Conservation (phyloP, 2,888 invertebrate species). For the Tenthredo livida region DNA sequence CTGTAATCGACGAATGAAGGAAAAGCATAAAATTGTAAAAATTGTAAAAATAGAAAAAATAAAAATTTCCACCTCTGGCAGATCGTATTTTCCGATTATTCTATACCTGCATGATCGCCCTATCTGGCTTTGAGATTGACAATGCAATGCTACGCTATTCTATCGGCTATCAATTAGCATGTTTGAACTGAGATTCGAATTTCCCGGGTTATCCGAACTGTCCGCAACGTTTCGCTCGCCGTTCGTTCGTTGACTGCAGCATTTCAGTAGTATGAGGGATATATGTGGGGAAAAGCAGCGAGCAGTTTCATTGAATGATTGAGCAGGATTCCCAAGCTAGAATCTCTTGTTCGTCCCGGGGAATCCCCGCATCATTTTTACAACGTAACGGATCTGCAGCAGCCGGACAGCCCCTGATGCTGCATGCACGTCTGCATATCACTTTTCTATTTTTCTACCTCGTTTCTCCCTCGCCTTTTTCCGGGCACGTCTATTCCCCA, state of each 20-base stretch:
- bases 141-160: constrained; percentile 56
- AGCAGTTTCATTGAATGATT: constrained; percentile 47
- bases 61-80: neutral
- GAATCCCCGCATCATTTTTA: neutral
- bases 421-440: neutral
- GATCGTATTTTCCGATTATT: neutral
- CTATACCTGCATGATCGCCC: neutral
- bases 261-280: neutral
- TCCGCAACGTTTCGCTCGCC: neutral
- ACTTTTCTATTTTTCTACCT: neutral
- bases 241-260: neutral
- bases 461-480: neutral
- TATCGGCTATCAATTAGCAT: constrained; percentile 67
- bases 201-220: constrained; percentile 45
- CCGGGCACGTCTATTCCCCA: neutral
- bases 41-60: neutral
- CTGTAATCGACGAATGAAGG: neutral
- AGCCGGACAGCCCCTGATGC: neutral
- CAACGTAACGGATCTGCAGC: neutral
- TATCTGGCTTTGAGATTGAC: neutral
- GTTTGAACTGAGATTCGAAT: constrained; percentile 61
- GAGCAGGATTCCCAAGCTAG: constrained; percentile 31
- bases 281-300: neutral
- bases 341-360: constrained; percentile 40
- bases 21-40: neutral